phyloP scores from a whole-genome alignment of 2,888 invertebrate genomes.

The Ophion ventricosus region DNA sequence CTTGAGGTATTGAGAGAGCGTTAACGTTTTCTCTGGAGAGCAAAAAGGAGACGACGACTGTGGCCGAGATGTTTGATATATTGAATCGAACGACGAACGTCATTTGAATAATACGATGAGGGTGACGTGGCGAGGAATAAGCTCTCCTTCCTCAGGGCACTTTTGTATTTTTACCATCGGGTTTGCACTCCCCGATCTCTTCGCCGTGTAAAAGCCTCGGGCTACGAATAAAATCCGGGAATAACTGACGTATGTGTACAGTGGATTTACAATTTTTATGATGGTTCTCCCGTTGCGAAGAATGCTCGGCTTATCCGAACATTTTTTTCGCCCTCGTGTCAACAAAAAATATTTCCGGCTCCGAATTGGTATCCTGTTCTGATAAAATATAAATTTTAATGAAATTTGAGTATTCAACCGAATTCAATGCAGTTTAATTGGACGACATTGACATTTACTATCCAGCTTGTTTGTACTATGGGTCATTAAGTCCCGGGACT shows the following conservation, averaged over 20 bases:
- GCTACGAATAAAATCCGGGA: slow-evolving; percentile 9
- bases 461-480: too few relatives aligned
- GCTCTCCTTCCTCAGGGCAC: slow-evolving; percentile 66
- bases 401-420: neutral
- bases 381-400: slow-evolving; percentile 17
- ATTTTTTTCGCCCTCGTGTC: neutral
- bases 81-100: slow-evolving; percentile 60
- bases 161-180: slow-evolving; percentile 35
- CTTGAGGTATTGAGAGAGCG: neutral
- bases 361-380: neutral
- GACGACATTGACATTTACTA: neutral
- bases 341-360: neutral
- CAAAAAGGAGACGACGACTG: neutral
- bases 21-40: slow-evolving; percentile 39
- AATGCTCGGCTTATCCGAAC: neutral
- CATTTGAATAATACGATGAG: slow-evolving; percentile 74
- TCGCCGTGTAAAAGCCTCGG: slow-evolving; percentile 15
- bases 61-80: slow-evolving; percentile 67
- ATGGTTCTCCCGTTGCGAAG: neutral
- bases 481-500: too few relatives aligned
- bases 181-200: neutral
- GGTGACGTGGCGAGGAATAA: slow-evolving; percentile 67
- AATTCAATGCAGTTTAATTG: neutral
- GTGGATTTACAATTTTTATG: slow-evolving; percentile 31
- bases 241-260: slow-evolving; percentile 29